Conservation (phyloP, 2,888 invertebrate species). For the Agelastica alni region DNA sequence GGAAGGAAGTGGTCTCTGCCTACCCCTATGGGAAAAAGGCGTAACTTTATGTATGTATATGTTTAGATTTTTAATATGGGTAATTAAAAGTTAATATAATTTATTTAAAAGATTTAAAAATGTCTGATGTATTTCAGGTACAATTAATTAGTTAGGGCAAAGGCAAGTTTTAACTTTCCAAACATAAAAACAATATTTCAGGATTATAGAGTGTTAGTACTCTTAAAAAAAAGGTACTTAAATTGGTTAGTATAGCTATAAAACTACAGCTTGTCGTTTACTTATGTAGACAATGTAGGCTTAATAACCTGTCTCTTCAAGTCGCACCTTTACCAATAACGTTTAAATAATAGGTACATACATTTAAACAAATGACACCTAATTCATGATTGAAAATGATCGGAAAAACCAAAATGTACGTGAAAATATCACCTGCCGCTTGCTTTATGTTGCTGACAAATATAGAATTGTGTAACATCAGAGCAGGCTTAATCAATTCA, state of each 20-base stretch:
- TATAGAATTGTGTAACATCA: conserved; percentile 6
- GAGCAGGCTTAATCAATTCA: conserved; percentile 8
- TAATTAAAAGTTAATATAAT: too few relatives aligned
- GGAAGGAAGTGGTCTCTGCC: too few relatives aligned
- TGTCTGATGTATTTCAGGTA: background rate
- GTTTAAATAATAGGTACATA: conserved; percentile 15
- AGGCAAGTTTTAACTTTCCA: too few relatives aligned
- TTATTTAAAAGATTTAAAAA: too few relatives aligned
- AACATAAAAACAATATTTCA: too few relatives aligned
- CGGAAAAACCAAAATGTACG: conserved; percentile 6
- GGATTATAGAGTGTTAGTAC: too few relatives aligned
- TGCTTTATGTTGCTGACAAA: background rate
- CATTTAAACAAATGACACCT: conserved; percentile 13
- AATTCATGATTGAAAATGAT: conserved; percentile 15
- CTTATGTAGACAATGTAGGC: background rate
- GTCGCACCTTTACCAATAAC: conserved; percentile 10
- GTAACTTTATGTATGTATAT: too few relatives aligned
- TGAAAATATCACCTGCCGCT: conserved; percentile 2
- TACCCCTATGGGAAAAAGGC: too few relatives aligned
- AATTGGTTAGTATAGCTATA: too few relatives aligned
- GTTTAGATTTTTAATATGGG: too few relatives aligned
- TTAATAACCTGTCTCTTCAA: background rate
- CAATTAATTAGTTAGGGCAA: too few relatives aligned
- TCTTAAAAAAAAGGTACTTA: background rate
- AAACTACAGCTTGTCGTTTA: too few relatives aligned